Base-by-base conservation (phyloP, 2,797 vertebrate species). In the Emydoidea blandingii region DNA sequence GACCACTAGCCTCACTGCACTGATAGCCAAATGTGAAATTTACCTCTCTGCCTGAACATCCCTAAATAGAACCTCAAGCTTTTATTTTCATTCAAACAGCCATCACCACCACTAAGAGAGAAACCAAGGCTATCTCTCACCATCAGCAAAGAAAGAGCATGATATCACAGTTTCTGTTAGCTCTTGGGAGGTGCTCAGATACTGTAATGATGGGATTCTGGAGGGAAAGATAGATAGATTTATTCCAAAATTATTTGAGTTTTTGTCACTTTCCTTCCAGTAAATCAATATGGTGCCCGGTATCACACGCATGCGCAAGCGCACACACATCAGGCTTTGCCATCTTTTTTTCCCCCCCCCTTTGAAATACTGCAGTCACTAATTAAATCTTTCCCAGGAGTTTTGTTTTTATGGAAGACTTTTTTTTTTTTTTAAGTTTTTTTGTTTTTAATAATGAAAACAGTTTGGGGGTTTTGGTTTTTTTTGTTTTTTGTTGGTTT, bases 181-280 rank as follows among this genome's bases (percentile, higher is more conserved):
- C 18, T 85, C 65, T 31, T 1, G 12, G 52, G 85, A 93, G 80
- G 90, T 56, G 34, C 59, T 90, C 84, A 80, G 29, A 49, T 16
- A 9, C 15, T 82, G 25, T 49, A 82, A 31, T 3, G 4, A 79
- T 47, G 74, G 50, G 86, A 27, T 56, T 27, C 16, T 81, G 54
- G 54, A 34, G 31, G 34, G 82, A 86, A 93, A 95, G 80, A 23
- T 44, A 9, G 14, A 74, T 81, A 92, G 88, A 50, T 86, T 82
- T 68, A 68, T 68, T n/a, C 72, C 72, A 56, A 94, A 95, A 85
- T 90, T 79, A 79, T 27, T 11, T 23, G 11, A 78, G 47, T 86
- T 81, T 85, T 95, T 90, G 83, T 89, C 49, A 50, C 41, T 87
- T 3, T 82, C 56, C 88, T 86, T 79, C 81, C 78, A 91, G 56